Evolutionary conservation across 2,888 invertebrate species (phyloP).

Genomic region (Creontiades dilutus): DNA sequence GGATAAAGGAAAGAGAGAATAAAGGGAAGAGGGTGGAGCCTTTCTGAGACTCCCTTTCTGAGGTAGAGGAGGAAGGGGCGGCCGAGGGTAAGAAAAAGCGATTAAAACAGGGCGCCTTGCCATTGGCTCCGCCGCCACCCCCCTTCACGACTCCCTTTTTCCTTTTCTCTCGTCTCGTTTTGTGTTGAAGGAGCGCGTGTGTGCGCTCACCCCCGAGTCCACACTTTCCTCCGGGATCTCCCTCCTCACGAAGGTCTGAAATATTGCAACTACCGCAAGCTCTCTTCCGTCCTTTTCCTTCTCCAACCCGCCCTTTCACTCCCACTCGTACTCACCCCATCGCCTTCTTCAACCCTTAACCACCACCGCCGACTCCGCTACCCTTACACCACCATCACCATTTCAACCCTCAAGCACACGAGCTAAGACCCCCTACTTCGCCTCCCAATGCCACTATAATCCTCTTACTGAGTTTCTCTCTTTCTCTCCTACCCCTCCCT

Average conservation of each 20-base stretch:
- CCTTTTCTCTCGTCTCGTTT: conserved; percentile 61
- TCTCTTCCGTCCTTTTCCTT: conserved; percentile 55
- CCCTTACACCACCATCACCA: not conserved
- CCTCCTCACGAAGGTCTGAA: conserved; percentile 36
- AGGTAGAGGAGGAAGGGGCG: not conserved
- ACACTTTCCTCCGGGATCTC: not conserved
- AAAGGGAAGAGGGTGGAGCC: conserved; percentile 61
- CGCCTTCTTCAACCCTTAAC: conserved; percentile 29
- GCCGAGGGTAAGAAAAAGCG: conserved; percentile 63
- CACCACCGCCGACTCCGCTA: not conserved
- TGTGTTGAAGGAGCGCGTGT: conserved; percentile 50
- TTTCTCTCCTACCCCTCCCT: not conserved
- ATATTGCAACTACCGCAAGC: conserved; percentile 33
- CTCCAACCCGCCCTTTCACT: no score
- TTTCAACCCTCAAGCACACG: not conserved
- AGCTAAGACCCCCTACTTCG: not conserved
- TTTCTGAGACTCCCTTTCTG: conserved; percentile 44
- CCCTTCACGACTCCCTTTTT: conserved; percentile 15
- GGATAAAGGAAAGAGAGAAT: conserved; percentile 37
- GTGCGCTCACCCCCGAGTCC: conserved; percentile 26
- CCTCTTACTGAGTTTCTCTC: conserved; percentile 50
- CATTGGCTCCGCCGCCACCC: conserved; percentile 35
- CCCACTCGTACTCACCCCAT: no score
- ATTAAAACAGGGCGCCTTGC: conserved; percentile 66
- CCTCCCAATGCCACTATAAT: not conserved